Evolutionary conservation across 2,113 vertebrate species (phyloP), one percentile per base, ranked within the genome.

Genomic region (Plotosus lineatus): DNA sequence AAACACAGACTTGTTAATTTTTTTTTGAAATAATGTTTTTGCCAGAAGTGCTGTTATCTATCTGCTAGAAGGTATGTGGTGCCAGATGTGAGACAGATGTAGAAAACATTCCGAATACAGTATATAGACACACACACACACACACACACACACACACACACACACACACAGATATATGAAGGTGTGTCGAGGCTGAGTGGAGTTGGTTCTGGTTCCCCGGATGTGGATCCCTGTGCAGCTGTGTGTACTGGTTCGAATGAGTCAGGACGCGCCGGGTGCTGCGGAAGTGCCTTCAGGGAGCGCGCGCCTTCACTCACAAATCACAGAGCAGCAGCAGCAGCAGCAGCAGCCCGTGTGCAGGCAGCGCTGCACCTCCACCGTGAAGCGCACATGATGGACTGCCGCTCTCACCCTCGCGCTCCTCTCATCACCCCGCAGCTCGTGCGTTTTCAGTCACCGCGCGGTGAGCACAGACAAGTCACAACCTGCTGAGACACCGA

Each of bases 401-500:
- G 84, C 84, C 84, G 83, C 81, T 86, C 88, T 51, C 11, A 36
- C 87, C 89, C 87, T 77, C 60, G 81, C 87, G 89, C 83, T 87
- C 88, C 82, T 78, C 79, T 90, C 88, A 90, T 90, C 84, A 90
- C 85, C 77, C 83, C 69, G 75, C 86, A 79, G 75, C 61, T 77
- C 51, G 51, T 77, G 75, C 89, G 84, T 42, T 69, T 58, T 60
- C 28, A 33, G 48, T 77, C 50, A 5, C 44, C 14, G 3, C 9
- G 1, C 73, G 17, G 46, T 26, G 71, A 42, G 56, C 46, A 75
- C 31, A 44, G 63, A 26, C 19, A 61, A 77, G 38, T 79, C 88
- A 90, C 63, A 82, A 86, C 53, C 84, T 85, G 88, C 90, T 92
- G 88, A 87, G 85, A 90, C 86, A 90, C 91, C 89, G 86, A 86